Percentiles rank a stretch among this genome's conserved stretches.
phyloP scores from a whole-genome alignment of 2,888 invertebrate genomes.

The Drosophila heteroneura region DNA sequence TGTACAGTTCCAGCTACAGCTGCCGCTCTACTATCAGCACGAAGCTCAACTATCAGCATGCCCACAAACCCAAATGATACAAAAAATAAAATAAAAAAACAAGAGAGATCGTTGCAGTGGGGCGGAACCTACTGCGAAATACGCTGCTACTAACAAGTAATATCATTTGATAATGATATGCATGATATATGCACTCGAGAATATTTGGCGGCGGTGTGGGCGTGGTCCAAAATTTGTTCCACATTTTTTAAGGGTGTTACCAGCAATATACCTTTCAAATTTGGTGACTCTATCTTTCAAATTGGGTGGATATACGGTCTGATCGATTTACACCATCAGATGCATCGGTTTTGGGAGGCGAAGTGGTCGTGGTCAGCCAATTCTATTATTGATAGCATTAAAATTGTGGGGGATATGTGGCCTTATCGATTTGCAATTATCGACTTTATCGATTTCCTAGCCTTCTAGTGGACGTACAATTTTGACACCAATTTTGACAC shows the following conservation, averaged over 20 bases:
- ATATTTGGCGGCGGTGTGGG: no score
- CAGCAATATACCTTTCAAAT: no score
- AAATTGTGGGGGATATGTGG: neutral
- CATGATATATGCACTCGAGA: no score
- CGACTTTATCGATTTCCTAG: neutral
- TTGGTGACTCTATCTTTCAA: no score
- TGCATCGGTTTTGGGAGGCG: no score
- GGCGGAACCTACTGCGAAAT: neutral
- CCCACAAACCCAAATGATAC: constrained; percentile 43
- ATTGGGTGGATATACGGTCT: no score
- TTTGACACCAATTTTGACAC: neutral
- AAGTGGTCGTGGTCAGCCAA: no score
- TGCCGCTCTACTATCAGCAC: neutral
- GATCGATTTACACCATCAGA: no score
- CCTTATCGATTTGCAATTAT: neutral
- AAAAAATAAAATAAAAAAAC: neutral
- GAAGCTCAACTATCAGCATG: constrained; percentile 8
- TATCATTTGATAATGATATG: neutral
- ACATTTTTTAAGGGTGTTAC: no score
- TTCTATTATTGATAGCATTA: neutral
- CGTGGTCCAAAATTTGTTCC: no score
- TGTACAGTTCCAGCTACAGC: constrained; percentile 9
- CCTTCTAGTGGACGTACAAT: neutral
- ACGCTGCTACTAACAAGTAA: neutral
- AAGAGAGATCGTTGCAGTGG: neutral